These are phyloP conservation scores for Lycodopsis pacificus DNA, from an alignment of 2,797 vertebrate species.

Conservation along the genomic window DNA sequence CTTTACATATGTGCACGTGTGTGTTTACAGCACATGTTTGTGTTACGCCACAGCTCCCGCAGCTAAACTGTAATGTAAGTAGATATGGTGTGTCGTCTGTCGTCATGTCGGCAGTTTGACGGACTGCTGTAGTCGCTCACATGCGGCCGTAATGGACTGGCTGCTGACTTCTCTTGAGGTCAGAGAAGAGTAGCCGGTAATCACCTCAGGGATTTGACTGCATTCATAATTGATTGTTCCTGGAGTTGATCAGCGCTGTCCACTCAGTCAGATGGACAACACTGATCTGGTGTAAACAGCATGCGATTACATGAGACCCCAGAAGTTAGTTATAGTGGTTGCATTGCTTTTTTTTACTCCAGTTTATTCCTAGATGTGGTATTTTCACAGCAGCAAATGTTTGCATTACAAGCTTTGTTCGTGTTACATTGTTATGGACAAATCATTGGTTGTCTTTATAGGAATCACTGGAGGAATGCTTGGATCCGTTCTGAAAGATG, in stretches of 20 bases:
- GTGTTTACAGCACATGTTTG: slow-evolving; percentile 48
- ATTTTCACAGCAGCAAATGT: not conserved
- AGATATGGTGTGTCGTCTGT: slow-evolving; percentile 64
- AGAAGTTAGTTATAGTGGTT: slow-evolving; percentile 9
- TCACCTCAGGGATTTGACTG: slow-evolving; percentile 69
- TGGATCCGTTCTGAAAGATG: slow-evolving; percentile 56
- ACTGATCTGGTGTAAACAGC: slow-evolving; percentile 61
- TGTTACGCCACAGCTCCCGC: slow-evolving; percentile 27
- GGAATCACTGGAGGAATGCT: slow-evolving; percentile 18
- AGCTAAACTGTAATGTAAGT: slow-evolving; percentile 45
- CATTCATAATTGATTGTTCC: slow-evolving; percentile 76
- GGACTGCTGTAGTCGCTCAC: slow-evolving; percentile 35
- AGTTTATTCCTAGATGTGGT: not conserved
- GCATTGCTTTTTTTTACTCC: not conserved
- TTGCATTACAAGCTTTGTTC: slow-evolving; percentile 11
- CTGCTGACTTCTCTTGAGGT: slow-evolving; percentile 63
- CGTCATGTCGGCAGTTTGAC: slow-evolving; percentile 50
- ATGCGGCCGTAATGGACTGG: slow-evolving; percentile 25
- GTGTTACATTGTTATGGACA: not conserved
- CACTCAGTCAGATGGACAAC: slow-evolving; percentile 60
- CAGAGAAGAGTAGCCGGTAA: slow-evolving; percentile 59
- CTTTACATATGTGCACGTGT: slow-evolving; percentile 15
- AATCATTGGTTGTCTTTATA: not conserved
- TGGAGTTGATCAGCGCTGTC: slow-evolving; percentile 70
- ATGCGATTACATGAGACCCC: slow-evolving; percentile 35